Evolutionary conservation across 2,113 vertebrate species (phyloP), one percentile per base, ranked within the genome.

Genomic region (Elephantulus edwardii): DNA sequence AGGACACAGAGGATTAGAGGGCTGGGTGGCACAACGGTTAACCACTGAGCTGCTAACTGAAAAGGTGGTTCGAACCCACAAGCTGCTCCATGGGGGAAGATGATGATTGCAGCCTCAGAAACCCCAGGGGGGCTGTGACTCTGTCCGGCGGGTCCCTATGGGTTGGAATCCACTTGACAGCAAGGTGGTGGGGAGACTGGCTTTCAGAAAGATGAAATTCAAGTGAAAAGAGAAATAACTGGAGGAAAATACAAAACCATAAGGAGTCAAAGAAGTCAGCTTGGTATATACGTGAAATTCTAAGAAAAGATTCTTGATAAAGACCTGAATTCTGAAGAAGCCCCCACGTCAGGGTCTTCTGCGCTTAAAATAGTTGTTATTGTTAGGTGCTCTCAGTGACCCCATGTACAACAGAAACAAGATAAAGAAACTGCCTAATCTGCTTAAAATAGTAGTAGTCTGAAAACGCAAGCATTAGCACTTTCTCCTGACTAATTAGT

Each of bases 401-500:
- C 58, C 58, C 10, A 28, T 10, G n/a, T n/a, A n/a, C n/a, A n/a
- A n/a, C n/a, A n/a, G n/a, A n/a, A n/a, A n/a, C n/a, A n/a, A n/a
- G n/a, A n/a, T n/a, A n/a, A n/a, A n/a, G n/a, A n/a, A n/a, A n/a
- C n/a, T n/a, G n/a, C n/a, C n/a, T n/a, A n/a, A n/a, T n/a, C n/a
- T n/a, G n/a, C n/a, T n/a, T n/a, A n/a, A n/a, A 60, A 5, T 4
- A 89, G 79, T 28, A 95, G 92, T 62, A 75, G 92, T 91, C 91
- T 92, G 88, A 93, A 90, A 96, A 96, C 92, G 93, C 89, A 93
- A 96, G 95, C 77, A 93, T 97, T 97, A 97, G 96, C 97, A 97
- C 96, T 97, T 97, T 97, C 95, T 96, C 95, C 97, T 97, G 96
- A 96, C 94, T 97, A 98, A 98, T 98, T 98, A 98, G 97, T 97